Percentiles rank a stretch among this genome's conserved stretches.
Conservation (phyloP, 1,140 invertebrate genomes). For the Caenorhabditis latens region DNA sequence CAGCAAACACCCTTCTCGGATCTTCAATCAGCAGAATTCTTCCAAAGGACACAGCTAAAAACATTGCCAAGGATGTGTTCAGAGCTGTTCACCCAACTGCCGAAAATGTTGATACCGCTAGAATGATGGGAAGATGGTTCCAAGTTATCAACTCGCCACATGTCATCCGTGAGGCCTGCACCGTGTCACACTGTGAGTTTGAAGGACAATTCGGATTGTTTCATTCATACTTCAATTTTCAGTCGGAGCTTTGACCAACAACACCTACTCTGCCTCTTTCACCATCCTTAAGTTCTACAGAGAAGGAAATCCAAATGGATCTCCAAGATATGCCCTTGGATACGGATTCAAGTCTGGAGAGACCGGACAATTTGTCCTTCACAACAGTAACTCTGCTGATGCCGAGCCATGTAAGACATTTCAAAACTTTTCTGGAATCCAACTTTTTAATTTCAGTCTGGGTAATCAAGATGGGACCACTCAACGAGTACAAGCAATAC, state of each 20-base stretch:
- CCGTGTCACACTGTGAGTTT: slow-evolving; percentile 76
- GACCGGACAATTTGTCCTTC: slow-evolving; percentile 77
- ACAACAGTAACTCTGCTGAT: slow-evolving; percentile 76
- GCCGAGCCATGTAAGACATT: slow-evolving; percentile 74
- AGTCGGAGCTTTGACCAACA: slow-evolving; percentile 77
- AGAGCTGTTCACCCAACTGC: slow-evolving; percentile 76
- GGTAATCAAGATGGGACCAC: slow-evolving; percentile 77
- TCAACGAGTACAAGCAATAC: slow-evolving; percentile 78
- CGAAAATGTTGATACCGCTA: slow-evolving; percentile 77
- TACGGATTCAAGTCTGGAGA: slow-evolving; percentile 78
- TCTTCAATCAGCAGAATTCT: slow-evolving; percentile 76
- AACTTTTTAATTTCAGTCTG: slow-evolving; percentile 71
- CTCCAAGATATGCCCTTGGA: slow-evolving; percentile 75
- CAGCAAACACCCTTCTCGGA: slow-evolving; percentile 76
- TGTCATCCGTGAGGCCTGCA: slow-evolving; percentile 77
- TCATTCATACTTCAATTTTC: slow-evolving; percentile 55
- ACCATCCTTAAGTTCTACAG: slow-evolving; percentile 78
- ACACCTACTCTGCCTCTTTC: slow-evolving; percentile 77
- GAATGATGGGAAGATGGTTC: slow-evolving; percentile 78
- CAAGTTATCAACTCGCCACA: slow-evolving; percentile 78
- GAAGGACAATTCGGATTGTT: not conserved
- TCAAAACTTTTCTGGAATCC: not conserved
- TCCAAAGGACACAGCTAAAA: slow-evolving; percentile 77
- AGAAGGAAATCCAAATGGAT: slow-evolving; percentile 77
- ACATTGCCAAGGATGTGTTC: slow-evolving; percentile 77